These are phyloP conservation scores for Pagrus major DNA, from an alignment of 2,113 vertebrate species.

Conservation along the genomic window DNA sequence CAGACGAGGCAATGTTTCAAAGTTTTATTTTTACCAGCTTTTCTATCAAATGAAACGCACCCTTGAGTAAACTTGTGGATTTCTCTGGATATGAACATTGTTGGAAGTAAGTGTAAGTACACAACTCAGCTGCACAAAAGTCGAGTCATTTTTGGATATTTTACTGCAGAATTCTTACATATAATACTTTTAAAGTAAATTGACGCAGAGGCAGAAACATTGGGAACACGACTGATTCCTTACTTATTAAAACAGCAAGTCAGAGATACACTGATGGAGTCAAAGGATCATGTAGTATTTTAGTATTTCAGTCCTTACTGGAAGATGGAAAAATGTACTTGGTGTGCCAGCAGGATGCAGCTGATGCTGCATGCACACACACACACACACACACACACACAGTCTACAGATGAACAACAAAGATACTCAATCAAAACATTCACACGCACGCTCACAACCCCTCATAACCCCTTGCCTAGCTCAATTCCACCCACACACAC, in stretches of 20 bases:
- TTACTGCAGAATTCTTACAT: no score
- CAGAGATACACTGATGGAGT: background rate
- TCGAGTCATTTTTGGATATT: no score
- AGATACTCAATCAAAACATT: conserved; percentile 18
- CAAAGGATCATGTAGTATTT: background rate
- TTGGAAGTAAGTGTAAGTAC: no score
- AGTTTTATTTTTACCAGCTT: no score
- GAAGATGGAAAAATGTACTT: conserved; percentile 1
- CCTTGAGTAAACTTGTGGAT: no score
- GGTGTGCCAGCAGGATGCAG: background rate
- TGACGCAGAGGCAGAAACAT: background rate
- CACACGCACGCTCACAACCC: conserved; percentile 22
- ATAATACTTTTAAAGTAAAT: no score
- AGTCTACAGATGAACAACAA: conserved; percentile 19
- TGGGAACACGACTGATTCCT: background rate
- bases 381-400: conserved; percentile 13
- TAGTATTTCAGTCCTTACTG: background rate
- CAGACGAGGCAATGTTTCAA: no score
- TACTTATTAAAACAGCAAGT: conserved; percentile 23
- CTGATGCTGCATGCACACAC: no score
- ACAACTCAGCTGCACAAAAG: no score
- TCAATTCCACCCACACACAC: conserved; percentile 38
- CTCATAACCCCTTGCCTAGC: conserved; percentile 31
- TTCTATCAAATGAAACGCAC: no score
- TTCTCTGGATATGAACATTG: no score